Base-by-base conservation (phyloP, 1,140 invertebrate species). In the Venturia canescens region DNA sequence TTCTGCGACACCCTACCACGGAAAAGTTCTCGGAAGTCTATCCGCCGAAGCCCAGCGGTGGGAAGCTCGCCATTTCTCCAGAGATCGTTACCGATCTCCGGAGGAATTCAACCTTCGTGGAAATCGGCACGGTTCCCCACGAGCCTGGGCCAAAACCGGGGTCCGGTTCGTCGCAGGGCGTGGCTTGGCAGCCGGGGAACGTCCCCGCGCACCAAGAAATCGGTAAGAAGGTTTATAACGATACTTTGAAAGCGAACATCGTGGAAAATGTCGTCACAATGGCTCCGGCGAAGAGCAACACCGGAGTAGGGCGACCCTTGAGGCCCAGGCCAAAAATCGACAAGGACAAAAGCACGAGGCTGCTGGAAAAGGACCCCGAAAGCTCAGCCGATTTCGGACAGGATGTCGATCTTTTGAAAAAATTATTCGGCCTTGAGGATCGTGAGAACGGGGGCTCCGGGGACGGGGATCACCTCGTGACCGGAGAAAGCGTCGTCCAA, bases 221-320 rank as follows among this genome's bases (percentile, higher is more conserved):
- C 7, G 83, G 76, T 1, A 87, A 86, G 29, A 89, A 88, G 67
- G 69, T 84, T 23, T 89, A 91, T 66, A 92, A 91, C 76, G 89
- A 91, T 9, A 91, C 89, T 0, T 74, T 89, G 6, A 92, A 91
- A 27, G 84, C 89, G 0, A 90, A 88, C 53, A 87, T 90, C 13
- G 87, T 90, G 0, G 82, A 89, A 6, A 88, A 89, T 78, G 66
- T 89, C 0, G 89, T 90, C 0, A 92, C 89, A 0, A 44, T 91
- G 6, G 88, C 89, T 3, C 90, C 90, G 34, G 86, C 83, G 1
- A 91, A 89, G 74, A 92, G 89, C 29, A 92, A 91, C 67, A 85
- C 85, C 6, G 88, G 84, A 5, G 83, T 92, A 1, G 88, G 88
- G 4, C 87, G 89, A 75, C 90, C 90, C 0, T 82, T 91, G 4